Conservation (phyloP, 2,888 invertebrate genomes). For the Yponomeuta sedellus region DNA sequence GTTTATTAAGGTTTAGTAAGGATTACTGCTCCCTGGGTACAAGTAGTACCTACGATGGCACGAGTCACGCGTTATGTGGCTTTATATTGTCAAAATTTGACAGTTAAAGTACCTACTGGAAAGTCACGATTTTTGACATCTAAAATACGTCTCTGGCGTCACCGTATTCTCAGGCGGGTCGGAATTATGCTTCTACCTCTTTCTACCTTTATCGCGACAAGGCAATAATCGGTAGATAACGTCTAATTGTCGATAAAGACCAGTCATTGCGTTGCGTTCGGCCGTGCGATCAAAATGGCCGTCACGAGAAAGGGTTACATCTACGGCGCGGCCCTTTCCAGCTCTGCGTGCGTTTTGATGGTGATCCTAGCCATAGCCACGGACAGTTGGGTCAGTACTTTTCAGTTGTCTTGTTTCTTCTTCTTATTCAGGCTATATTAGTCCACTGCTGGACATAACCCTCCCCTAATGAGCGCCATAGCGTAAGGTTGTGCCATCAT, state of each 20-base stretch:
- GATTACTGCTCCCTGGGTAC: no score
- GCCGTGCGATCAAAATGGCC: constrained; percentile 45
- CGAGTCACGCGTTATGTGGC: no score
- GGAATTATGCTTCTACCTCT: not conserved
- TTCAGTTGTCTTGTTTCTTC: not conserved
- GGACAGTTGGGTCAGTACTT: constrained; percentile 65
- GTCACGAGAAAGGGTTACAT: constrained; percentile 61
- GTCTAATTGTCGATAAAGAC: not conserved
- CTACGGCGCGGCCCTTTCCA: constrained; percentile 55
- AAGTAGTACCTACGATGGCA: no score
- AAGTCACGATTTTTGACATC: no score
- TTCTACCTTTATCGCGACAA: not conserved
- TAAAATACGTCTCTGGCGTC: no score
- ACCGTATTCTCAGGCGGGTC: no score
- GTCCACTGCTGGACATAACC: not conserved
- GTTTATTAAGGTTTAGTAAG: no score
- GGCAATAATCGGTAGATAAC: not conserved
- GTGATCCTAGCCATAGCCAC: constrained; percentile 52
- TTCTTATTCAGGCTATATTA: not conserved
- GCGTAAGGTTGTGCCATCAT: no score
- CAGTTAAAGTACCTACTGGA: no score
- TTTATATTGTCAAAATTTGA: no score
- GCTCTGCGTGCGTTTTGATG: constrained; percentile 54
- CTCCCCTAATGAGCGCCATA: no score
- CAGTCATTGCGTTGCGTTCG: not conserved